Base-by-base conservation (phyloP, 2,888 invertebrate genomes). In the Euplexia lucipara region DNA sequence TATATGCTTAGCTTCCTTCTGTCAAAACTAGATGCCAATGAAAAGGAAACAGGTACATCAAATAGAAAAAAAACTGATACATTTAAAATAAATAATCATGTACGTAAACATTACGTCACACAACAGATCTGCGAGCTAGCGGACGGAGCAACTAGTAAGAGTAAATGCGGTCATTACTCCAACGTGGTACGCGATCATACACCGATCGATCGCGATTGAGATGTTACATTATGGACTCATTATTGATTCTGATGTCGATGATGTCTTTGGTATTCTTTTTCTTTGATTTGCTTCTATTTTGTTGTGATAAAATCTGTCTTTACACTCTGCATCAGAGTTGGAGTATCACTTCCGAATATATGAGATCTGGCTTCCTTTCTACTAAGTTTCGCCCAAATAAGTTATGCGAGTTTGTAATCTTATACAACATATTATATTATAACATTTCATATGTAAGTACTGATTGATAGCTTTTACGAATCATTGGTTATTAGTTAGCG, bases 171-270 rank as follows among this genome's bases (percentile, higher is more conserved):
- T 79, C 80, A 79, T 84, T 83, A 82, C 76, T 75, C 73, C 74
- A 71, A 62, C 60, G 70, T 73, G 58, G 69, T 58, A 70, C 56
- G 66, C 69, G 71, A 67, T 58, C 57, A 77, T 81, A 66, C 57
- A 54, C 52, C 78, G 57, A 66, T 71, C 78, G 54, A 26, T 59
- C 49, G 48, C 73, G 66, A 74, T 77, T 74, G 59, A 71, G 73
- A 48, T 53, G 44, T 68, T 45, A 47, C 67, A 49, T 68, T 63
- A 72, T 51, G 14, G 20, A 54, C 52, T 66, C 61, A 91, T 92
- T 90, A 91, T 91, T 90, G 90, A 90, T 88, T 88, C 84, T 90
- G 88, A 54, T 62, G 16, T 42, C n/a, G 10, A 18, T 44, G 30
- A 9, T 32, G 12, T 49, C 35, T 42, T 39, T 18, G 8, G 14